A percentile compares a stretch with the other conserved stretches of the same genome.
Evolutionary conservation across 2,113 vertebrate genomes (phyloP).

Genomic region (Progne subis): DNA sequence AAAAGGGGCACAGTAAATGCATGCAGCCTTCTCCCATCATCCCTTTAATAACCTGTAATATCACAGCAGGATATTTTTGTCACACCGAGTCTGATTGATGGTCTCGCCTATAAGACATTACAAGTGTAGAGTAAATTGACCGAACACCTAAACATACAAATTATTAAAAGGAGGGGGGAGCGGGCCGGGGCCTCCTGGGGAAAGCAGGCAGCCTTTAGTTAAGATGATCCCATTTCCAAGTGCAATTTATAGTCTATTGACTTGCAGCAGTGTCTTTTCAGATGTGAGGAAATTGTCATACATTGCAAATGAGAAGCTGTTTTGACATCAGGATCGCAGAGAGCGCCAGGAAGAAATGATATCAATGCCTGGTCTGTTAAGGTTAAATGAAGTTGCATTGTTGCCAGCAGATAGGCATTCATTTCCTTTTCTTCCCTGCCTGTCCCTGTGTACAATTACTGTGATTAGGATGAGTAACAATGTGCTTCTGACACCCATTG

Average conservation of each 20-base stretch:
- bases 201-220: slow-evolving; percentile 87
- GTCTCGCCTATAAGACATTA: slow-evolving; percentile 82
- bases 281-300: slow-evolving; percentile 95
- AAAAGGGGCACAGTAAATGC: slow-evolving; percentile 76
- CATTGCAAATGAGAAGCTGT: slow-evolving; percentile 95
- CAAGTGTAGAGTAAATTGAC: slow-evolving; percentile 85
- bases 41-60: slow-evolving; percentile 93
- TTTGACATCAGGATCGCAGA: slow-evolving; percentile 82
- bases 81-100: slow-evolving; percentile 88
- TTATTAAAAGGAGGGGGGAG: slow-evolving; percentile 93
- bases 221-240: slow-evolving; percentile 88
- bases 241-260: slow-evolving; percentile 98
- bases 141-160: slow-evolving; percentile 96
- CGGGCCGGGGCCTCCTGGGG: slow-evolving; percentile 72
- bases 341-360: slow-evolving; percentile 83
- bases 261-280: slow-evolving; percentile 90
- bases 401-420: slow-evolving; percentile 77
- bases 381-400: slow-evolving; percentile 87
- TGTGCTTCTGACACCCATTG: slow-evolving; percentile 74
- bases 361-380: slow-evolving; percentile 79
- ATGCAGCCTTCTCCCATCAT: slow-evolving; percentile 76
- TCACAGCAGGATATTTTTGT: slow-evolving; percentile 83
- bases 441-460: slow-evolving; percentile 76
- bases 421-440: slow-evolving; percentile 79
- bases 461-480: slow-evolving; percentile 83